Evolutionary conservation across 2,797 vertebrate genomes (phyloP).

Genomic region (Enteromius mattozi): DNA sequence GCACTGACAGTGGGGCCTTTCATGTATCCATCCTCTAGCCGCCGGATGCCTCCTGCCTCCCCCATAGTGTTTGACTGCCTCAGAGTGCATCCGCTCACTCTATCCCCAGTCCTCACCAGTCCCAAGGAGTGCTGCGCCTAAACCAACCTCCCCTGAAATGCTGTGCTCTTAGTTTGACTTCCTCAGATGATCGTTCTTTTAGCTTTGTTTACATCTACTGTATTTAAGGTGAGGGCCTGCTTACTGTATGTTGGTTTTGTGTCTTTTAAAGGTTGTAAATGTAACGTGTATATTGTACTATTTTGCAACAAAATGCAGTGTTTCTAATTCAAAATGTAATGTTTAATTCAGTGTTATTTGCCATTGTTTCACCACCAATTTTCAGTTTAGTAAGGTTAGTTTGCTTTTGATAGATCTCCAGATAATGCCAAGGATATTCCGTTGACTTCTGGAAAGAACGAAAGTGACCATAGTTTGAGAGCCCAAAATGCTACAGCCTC

Average conservation of each 20-base stretch:
- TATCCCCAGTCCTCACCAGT: conserved; percentile 68
- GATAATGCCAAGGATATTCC: background rate
- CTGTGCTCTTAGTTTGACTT: conserved; percentile 57
- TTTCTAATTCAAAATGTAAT: background rate
- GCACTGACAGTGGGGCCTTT: conserved; percentile 64
- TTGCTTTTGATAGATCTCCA: conserved; percentile 20
- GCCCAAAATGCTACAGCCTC: conserved; percentile 41
- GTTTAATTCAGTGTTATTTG: background rate
- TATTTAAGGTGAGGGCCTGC: conserved; percentile 22
- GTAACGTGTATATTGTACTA: background rate
- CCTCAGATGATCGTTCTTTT: conserved; percentile 37
- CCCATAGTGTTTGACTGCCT: conserved; percentile 69
- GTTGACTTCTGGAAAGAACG: conserved; percentile 22
- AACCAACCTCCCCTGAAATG: conserved; percentile 57
- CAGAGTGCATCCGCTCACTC: conserved; percentile 64
- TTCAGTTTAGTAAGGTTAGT: background rate
- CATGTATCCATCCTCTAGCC: conserved; percentile 67
- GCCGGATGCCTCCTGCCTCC: conserved; percentile 50
- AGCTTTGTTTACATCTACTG: conserved; percentile 28
- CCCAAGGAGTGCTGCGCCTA: conserved; percentile 68
- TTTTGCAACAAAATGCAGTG: background rate
- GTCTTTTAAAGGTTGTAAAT: background rate
- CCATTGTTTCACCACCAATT: background rate
- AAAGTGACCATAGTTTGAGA: conserved; percentile 11
- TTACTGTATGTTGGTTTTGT: background rate